Conservation (phyloP, 2,888 invertebrate genomes). For the Drosophila longiperda region DNA sequence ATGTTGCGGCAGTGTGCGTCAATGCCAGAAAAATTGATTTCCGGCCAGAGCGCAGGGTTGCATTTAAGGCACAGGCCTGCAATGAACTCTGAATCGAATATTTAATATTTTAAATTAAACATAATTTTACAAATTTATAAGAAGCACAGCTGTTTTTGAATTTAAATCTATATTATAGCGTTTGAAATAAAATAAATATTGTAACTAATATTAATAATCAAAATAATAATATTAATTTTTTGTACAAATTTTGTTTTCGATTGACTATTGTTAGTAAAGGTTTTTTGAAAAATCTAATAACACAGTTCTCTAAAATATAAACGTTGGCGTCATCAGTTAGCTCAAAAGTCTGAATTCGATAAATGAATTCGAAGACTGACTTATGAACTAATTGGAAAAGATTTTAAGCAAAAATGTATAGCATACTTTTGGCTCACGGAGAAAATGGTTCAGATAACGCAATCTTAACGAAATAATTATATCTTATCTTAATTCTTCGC, state of each 20-base stretch:
- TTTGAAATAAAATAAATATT: background rate
- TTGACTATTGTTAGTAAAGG: background rate
- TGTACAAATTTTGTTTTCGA: background rate
- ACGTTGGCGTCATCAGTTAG: background rate
- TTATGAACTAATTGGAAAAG: background rate
- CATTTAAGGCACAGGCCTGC: slow-evolving; percentile 50
- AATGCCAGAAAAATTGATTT: slow-evolving; percentile 56
- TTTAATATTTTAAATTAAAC: background rate
- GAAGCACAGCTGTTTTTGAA: background rate
- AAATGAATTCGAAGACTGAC: background rate
- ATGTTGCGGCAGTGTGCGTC: slow-evolving; percentile 77
- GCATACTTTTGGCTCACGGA: background rate
- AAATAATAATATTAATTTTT: background rate
- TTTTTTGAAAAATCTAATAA: background rate
- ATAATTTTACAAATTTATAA: background rate
- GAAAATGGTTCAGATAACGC: background rate
- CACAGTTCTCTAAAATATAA: background rate
- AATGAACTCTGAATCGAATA: slow-evolving; percentile 31
- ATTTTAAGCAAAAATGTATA: background rate
- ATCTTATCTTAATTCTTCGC: background rate
- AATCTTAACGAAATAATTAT: background rate
- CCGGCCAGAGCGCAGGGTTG: slow-evolving; percentile 58
- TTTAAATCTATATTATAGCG: background rate
- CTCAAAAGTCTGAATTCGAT: background rate
- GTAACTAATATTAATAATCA: background rate